These are phyloP conservation scores for Drosophila meridiana DNA, from an alignment of 2,888 invertebrate genomes.

Conservation along the genomic window DNA sequence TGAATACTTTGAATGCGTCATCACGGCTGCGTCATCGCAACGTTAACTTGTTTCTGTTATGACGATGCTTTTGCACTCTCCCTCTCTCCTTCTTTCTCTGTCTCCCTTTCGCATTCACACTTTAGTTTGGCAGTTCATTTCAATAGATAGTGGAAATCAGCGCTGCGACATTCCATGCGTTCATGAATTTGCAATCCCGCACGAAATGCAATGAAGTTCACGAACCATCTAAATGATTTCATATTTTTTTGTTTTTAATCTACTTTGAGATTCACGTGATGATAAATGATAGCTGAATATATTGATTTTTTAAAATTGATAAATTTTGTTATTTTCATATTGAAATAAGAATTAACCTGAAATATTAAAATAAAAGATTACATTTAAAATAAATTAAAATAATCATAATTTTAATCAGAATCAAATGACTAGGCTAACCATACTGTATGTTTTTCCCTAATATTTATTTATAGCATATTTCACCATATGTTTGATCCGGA, in stretches of 20 bases:
- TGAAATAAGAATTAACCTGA: neutral
- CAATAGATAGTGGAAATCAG: conserved; percentile 15
- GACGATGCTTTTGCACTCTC: conserved; percentile 48
- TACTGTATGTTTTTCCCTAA: neutral
- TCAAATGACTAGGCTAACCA: neutral
- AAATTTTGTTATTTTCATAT: too few relatives aligned
- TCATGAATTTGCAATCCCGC: conserved; percentile 38
- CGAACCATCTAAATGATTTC: conserved; percentile 17
- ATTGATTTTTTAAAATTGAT: too few relatives aligned
- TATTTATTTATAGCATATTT: neutral
- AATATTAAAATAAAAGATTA: too few relatives aligned
- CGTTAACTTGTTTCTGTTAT: conserved; percentile 43
- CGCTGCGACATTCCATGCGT: conserved; percentile 43
- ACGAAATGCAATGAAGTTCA: conserved; percentile 46
- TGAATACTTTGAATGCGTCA: conserved; percentile 58
- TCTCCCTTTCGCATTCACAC: neutral
- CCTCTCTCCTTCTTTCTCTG: neutral
- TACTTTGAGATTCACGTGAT: neutral
- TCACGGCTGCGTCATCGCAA: conserved; percentile 66
- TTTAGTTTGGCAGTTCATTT: conserved; percentile 7
- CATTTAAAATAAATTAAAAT: too few relatives aligned
- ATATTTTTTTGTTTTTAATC: conserved; percentile 8
- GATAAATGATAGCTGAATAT: too few relatives aligned
- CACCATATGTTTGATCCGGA: neutral
- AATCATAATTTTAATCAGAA: too few relatives aligned